These are phyloP conservation scores for Chrysogorgia sp. DNA, from an alignment of 92 coral and sea anemone species.

Conservation along the genomic window DNA sequence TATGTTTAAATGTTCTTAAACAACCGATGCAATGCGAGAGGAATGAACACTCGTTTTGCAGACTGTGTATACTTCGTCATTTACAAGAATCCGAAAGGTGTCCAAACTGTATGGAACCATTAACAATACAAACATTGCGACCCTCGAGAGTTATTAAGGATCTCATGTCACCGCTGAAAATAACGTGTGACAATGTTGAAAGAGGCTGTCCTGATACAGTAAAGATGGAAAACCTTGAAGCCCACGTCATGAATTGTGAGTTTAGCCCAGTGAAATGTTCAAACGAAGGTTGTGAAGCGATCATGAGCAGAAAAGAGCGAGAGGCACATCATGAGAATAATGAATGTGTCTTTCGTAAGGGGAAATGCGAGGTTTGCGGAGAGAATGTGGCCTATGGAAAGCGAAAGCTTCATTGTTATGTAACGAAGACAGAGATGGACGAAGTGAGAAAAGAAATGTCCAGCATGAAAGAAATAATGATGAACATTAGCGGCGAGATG, in stretches of 20 bases:
- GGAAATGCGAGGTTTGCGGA: too few species aligned
- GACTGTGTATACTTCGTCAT: not conserved
- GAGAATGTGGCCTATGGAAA: too few species aligned
- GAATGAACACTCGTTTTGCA: too few species aligned
- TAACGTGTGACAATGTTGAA: not conserved
- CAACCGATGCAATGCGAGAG: too few species aligned
- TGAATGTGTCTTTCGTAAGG: not conserved
- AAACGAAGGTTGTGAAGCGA: not conserved
- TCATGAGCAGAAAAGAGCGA: conserved; percentile 1
- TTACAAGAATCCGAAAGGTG: not conserved
- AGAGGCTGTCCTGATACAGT: conserved; percentile 18
- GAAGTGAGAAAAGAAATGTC: not conserved
- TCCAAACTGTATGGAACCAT: not conserved
- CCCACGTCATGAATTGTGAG: conserved; percentile 4
- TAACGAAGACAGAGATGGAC: not conserved
- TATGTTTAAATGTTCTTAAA: too few species aligned
- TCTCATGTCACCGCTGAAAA: not conserved
- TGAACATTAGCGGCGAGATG: too few species aligned
- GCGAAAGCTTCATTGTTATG: not conserved
- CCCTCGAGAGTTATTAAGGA: not conserved
- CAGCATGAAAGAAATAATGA: too few species aligned
- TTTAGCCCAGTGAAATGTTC: conserved; percentile 1
- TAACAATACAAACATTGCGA: not conserved
- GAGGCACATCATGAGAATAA: not conserved
- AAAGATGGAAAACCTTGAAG: conserved; percentile 2